Conservation (phyloP, 1,140 invertebrate genomes). For the Antheraea pernyi region DNA sequence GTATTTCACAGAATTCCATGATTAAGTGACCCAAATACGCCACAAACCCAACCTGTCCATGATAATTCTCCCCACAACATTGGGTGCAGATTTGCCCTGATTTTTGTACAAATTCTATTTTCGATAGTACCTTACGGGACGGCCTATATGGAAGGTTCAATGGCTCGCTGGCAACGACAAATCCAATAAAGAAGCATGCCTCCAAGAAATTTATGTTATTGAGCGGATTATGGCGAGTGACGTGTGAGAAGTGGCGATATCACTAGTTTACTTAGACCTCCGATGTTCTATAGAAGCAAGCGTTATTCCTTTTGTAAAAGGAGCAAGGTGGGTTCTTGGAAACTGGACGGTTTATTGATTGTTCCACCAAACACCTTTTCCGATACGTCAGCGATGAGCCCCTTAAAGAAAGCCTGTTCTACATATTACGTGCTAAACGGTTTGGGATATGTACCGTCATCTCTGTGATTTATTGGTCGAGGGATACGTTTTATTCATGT, state of each 20-base stretch:
- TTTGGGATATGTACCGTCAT: conserved; percentile 43
- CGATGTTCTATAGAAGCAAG: conserved; percentile 28
- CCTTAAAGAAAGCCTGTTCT: conserved; percentile 44
- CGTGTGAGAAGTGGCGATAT: conserved; percentile 51
- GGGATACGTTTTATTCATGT: conserved; percentile 6
- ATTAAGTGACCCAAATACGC: not conserved
- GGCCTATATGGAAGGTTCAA: conserved; percentile 48
- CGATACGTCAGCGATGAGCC: conserved; percentile 59
- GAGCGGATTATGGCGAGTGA: conserved; percentile 67
- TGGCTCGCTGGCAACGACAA: conserved; percentile 57
- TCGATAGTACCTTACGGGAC: conserved; percentile 38
- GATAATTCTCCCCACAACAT: conserved; percentile 10
- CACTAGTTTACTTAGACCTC: conserved; percentile 40
- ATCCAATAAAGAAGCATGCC: conserved; percentile 68
- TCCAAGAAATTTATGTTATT: conserved; percentile 73
- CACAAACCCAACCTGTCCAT: conserved; percentile 3
- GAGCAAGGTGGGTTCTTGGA: conserved; percentile 44
- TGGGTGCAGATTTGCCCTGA: conserved; percentile 25
- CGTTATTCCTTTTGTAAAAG: conserved; percentile 21
- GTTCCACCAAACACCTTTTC: conserved; percentile 64
- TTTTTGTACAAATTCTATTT: conserved; percentile 46
- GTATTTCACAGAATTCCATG: not conserved
- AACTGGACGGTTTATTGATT: conserved; percentile 65
- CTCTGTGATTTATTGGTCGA: conserved; percentile 35
- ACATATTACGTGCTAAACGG: conserved; percentile 63